phyloP scores from a whole-genome alignment of 2,113 vertebrate species.

The Chloropsis hardwickii region DNA sequence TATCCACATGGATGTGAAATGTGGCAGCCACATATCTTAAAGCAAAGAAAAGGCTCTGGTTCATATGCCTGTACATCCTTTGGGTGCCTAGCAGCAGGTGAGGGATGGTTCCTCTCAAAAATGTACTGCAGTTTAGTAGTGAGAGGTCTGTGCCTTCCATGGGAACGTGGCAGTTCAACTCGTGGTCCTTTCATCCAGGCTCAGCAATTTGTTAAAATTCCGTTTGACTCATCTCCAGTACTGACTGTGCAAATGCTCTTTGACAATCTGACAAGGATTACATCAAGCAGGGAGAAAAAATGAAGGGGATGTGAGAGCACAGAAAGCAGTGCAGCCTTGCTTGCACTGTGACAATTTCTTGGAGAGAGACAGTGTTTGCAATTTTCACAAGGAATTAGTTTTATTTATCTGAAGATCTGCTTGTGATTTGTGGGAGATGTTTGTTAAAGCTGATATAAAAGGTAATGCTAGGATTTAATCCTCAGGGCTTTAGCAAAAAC shows the following conservation, averaged over 20 bases:
- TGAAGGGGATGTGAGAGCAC: neutral
- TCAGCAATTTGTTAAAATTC: neutral
- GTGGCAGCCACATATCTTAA: neutral
- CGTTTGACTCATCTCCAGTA: neutral
- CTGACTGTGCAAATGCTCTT: neutral
- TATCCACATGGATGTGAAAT: rapidly evolving
- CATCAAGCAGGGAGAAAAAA: neutral
- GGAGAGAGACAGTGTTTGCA: constrained; percentile 5
- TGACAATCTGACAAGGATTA: neutral
- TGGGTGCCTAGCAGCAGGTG: neutral
- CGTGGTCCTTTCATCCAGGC: neutral
- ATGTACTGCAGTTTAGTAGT: neutral
- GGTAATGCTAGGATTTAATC: constrained; percentile 58
- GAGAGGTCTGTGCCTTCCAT: neutral
- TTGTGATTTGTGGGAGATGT: constrained; percentile 56
- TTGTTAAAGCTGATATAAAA: constrained; percentile 63
- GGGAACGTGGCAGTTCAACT: neutral
- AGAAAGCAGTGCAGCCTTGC: neutral
- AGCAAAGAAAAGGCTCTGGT: neutral
- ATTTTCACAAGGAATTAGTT: constrained; percentile 37
- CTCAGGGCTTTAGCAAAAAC: constrained; percentile 59
- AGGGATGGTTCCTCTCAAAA: neutral
- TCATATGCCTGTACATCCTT: neutral
- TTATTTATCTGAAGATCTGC: constrained; percentile 55
- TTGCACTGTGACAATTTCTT: neutral